phyloP scores from a whole-genome alignment of 2,797 vertebrate genomes.

The Limnodromus scolopaceus region DNA sequence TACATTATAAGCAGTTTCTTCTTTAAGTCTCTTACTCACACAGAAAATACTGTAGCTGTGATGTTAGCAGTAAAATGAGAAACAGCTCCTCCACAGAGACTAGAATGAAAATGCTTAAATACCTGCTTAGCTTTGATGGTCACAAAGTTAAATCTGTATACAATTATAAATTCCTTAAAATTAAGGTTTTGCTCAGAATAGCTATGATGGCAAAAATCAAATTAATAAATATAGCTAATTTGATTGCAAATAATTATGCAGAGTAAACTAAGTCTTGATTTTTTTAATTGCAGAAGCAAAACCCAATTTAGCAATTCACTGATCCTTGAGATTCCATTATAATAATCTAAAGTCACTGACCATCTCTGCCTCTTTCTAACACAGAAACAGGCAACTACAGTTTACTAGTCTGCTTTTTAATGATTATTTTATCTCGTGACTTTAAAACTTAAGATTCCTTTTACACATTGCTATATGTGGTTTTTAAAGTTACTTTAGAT shows the following conservation, averaged over 20 bases:
- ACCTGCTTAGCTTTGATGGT: background rate
- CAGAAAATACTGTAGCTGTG: background rate
- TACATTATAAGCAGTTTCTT: background rate
- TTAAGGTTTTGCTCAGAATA: background rate
- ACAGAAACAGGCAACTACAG: background rate
- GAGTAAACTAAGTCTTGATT: background rate
- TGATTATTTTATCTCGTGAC: background rate
- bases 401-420: background rate
- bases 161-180: background rate
- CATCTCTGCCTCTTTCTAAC: background rate
- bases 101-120: background rate
- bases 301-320: background rate
- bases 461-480: background rate
- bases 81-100: background rate
- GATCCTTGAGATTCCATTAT: background rate
- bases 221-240: background rate
- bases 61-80: background rate
- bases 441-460: background rate
- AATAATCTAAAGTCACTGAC: background rate
- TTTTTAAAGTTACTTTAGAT: background rate
- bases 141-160: background rate
- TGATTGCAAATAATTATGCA: background rate
- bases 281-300: background rate
- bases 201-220: background rate
- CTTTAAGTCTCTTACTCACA: background rate